Evolutionary conservation across 2,797 vertebrate genomes (phyloP).

Genomic region (Cheirogaleus major): DNA sequence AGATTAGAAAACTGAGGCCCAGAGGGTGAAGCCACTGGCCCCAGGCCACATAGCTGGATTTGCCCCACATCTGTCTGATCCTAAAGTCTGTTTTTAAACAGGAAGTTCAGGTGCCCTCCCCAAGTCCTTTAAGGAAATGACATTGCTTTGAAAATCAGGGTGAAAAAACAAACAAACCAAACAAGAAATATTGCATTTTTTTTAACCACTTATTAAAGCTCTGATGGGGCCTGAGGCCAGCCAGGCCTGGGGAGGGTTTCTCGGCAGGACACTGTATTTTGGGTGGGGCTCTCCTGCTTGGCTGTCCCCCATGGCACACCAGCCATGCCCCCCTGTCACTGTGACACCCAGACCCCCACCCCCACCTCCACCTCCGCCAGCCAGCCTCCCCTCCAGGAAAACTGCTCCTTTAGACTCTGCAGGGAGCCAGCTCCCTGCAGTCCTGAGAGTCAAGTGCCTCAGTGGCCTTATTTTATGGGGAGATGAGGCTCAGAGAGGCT

Average conservation of each 20-base stretch:
- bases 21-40: neutral
- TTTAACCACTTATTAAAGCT: slow-evolving; percentile 30
- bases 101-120: neutral
- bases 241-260: neutral
- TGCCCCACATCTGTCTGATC: neutral
- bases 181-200: slow-evolving; percentile 71
- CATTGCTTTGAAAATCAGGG: neutral
- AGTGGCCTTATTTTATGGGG: neutral
- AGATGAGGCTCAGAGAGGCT: neutral
- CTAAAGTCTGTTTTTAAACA: neutral
- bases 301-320: neutral
- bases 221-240: neutral
- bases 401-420: neutral
- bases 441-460: neutral
- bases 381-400: neutral
- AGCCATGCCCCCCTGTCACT: neutral
- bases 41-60: neutral
- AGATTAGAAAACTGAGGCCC: slow-evolving; percentile 26
- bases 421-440: neutral
- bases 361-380: neutral
- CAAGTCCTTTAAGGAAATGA: neutral
- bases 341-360: neutral
- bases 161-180: slow-evolving; percentile 61
- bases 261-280: neutral
- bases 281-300: neutral